A percentile compares a stretch with the other conserved stretches of the same genome.
Conservation (phyloP, 2,888 invertebrate species). For the Galeruca laticollis region DNA sequence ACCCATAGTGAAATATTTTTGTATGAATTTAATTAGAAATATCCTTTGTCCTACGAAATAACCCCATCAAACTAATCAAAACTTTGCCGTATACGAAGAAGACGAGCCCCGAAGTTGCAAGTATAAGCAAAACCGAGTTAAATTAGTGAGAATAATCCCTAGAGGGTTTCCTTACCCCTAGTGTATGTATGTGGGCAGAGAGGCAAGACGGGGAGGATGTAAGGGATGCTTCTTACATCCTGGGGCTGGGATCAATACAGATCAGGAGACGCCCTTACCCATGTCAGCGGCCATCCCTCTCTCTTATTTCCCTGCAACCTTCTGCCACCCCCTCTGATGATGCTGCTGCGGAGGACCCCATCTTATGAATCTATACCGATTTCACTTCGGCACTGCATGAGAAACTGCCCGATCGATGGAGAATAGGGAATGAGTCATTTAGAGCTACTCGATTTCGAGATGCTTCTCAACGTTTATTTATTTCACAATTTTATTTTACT, state of each 20-base stretch:
- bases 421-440: constrained; percentile 32
- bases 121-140: constrained; percentile 55
- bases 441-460: neutral
- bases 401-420: constrained; percentile 38
- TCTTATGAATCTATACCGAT: constrained; percentile 44
- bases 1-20: neutral
- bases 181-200: constrained; percentile 37
- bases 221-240: constrained; percentile 68
- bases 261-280: constrained; percentile 68
- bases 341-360: constrained; percentile 37
- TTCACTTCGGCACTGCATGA: constrained; percentile 31
- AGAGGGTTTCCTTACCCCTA: constrained; percentile 50
- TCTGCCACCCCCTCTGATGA: constrained; percentile 28
- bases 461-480: too few relatives aligned
- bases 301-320: constrained; percentile 35
- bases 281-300: constrained; percentile 65
- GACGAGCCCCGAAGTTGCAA: constrained; percentile 51
- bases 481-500: too few relatives aligned
- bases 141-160: constrained; percentile 58
- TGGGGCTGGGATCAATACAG: constrained; percentile 67
- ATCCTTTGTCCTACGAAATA: constrained; percentile 34
- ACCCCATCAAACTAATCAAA: constrained; percentile 40
- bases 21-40: constrained; percentile 12
- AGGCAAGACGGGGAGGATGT: constrained; percentile 60
- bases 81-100: constrained; percentile 42